Evolutionary conservation across 1,140 invertebrate species (phyloP), one percentile per base, ranked within the genome.

Genomic region (Parasteatoda tepidariorum): DNA sequence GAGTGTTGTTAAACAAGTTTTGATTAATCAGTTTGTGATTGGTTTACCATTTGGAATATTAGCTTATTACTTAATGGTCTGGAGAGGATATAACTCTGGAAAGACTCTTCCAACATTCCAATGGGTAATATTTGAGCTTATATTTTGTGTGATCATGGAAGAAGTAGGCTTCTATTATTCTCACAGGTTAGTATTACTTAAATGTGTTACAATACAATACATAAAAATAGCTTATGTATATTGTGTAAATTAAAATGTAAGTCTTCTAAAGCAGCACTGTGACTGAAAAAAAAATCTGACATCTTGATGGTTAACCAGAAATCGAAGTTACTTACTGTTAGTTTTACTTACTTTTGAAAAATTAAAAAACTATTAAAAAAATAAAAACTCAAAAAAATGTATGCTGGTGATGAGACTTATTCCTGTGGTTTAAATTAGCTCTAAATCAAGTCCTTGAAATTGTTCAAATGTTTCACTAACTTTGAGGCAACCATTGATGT

Each of bases 151-250:
- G 84, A 88, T 96, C 26, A 91, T 94, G 83, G 95, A 96, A 89
- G 95, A 97, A 89, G 91, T 95, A 85, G 92, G 92, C 83, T 96
- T 97, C 89, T 97, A 96, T 88, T 97, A 97, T 88, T 94, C 93
- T 5, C 95, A 96, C 88, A 92, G 94, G 93, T 93, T 26, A 9
- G 70, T 62, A 28, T 7, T 68, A n/a, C n/a, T n/a, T 0, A 7
- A 66, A 1, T 15, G 11, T 48, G 6, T 48, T 48, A 48, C 18
- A 7, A 48, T 7, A 7, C 41, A 48, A 48, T 48, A 48, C 6
- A 48, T 7, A 7, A 48, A 48, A 48, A 7, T 48, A 48, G 18
- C 1, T 13, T 48, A 48, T 13, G 2, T 48, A 48, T 48, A 13
- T 48, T 48, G 18, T n/a, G n/a, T n/a, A n/a, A n/a, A n/a, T n/a